Percentiles rank a stretch among this genome's conserved stretches.
phyloP scores from a whole-genome alignment of 2,888 invertebrate genomes.

The Conomelus anceps region DNA sequence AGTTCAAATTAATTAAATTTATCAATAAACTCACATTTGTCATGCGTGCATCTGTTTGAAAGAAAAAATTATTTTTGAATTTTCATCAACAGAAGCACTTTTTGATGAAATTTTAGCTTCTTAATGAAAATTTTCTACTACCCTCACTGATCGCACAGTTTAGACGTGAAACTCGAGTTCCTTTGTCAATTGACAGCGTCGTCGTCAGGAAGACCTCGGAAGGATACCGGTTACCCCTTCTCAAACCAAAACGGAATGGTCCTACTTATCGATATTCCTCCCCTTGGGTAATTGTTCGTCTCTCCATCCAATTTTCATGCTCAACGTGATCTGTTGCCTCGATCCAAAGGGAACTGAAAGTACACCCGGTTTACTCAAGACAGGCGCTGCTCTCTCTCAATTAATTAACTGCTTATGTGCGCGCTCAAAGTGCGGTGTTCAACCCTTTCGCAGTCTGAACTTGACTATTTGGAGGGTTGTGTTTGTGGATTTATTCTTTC shows the following conservation, averaged over 20 bases:
- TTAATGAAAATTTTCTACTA: too few relatives aligned
- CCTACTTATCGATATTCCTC: background rate
- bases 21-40: too few relatives aligned
- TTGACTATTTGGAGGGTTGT: background rate
- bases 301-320: background rate
- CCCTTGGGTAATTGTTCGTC: background rate
- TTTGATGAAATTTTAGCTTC: too few relatives aligned
- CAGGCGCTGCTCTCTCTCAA: background rate
- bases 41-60: too few relatives aligned
- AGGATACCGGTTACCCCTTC: background rate
- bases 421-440: background rate
- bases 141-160: too few relatives aligned
- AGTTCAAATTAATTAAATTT: too few relatives aligned
- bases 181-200: background rate
- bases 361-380: background rate
- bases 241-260: background rate
- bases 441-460: background rate
- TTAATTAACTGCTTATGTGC: background rate
- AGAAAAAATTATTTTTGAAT: too few relatives aligned
- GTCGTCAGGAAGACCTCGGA: background rate
- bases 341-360: background rate
- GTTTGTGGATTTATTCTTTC: background rate
- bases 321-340: background rate
- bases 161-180: background rate
- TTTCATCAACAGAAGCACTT: too few relatives aligned